A percentile compares a stretch with the other conserved stretches of the same genome.
phyloP scores from a whole-genome alignment of 2,888 invertebrate species.

The Leptinotarsa haldemani region DNA sequence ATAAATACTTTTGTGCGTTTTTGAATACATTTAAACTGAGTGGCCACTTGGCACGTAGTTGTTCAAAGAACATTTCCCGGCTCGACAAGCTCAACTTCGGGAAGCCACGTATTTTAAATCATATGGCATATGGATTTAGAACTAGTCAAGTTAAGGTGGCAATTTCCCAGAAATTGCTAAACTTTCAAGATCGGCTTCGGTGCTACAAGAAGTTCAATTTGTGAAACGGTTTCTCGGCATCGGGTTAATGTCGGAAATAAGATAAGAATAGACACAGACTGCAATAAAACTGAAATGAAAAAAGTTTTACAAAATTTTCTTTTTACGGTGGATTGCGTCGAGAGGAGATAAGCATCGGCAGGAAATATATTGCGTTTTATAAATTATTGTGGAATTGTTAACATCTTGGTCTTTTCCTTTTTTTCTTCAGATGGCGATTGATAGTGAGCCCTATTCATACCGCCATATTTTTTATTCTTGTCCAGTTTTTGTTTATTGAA shows the following conservation, averaged over 20 bases:
- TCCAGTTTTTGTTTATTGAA: no score
- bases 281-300: constrained; percentile 23
- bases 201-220: constrained; percentile 25
- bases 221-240: constrained; percentile 14
- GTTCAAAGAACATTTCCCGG: no score
- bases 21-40: no score
- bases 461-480: no score
- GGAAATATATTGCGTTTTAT: not conserved
- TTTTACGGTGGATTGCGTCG: not conserved
- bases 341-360: not conserved
- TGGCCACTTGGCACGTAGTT: no score
- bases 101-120: not conserved
- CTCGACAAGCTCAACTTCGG: not conserved
- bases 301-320: constrained; percentile 2
- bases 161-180: constrained; percentile 16
- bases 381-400: not conserved
- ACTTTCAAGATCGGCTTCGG: constrained; percentile 5
- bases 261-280: constrained; percentile 15
- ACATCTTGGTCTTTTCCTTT: not conserved
- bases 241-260: constrained; percentile 19
- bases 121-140: not conserved
- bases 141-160: constrained; percentile 21
- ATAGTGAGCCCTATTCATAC: no score
- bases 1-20: no score
- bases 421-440: not conserved